Conservation (phyloP, 2,113 vertebrate species). For the Nycticryphes semicollaris region DNA sequence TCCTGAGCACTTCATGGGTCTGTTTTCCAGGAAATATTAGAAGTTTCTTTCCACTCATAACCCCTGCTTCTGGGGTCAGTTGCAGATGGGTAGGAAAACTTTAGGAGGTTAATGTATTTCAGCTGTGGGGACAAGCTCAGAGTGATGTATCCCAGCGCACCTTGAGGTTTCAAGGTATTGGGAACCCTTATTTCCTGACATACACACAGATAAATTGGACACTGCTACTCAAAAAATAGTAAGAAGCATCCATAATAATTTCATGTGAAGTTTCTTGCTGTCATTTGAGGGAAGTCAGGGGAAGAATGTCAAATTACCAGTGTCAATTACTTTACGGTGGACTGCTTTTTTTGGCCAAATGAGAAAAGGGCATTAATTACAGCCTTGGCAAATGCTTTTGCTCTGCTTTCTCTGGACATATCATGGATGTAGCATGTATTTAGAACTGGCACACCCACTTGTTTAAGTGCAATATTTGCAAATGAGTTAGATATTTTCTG, state of each 20-base stretch:
- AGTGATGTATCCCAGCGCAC: fast-evolving
- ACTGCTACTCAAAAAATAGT: background rate
- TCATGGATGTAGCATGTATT: background rate
- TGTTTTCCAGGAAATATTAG: background rate
- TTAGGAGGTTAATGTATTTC: background rate
- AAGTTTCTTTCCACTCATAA: background rate
- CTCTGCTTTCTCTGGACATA: background rate
- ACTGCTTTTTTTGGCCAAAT: background rate
- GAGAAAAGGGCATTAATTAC: background rate
- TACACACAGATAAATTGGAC: background rate
- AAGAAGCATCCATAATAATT: background rate
- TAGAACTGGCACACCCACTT: background rate
- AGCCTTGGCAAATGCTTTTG: background rate
- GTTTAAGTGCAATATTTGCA: background rate
- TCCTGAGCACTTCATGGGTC: background rate
- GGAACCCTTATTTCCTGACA: background rate
- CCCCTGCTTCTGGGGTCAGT: background rate
- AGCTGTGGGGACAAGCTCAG: background rate
- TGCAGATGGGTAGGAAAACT: background rate
- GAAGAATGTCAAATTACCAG: background rate
- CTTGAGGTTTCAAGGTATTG: background rate
- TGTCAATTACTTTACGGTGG: background rate
- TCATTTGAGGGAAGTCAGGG: background rate
- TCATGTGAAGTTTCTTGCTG: background rate
- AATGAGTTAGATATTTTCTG: background rate